Evolutionary conservation across 2,888 invertebrate species (phyloP), one percentile per base, ranked within the genome.

Genomic region (Escarpia spicata): DNA sequence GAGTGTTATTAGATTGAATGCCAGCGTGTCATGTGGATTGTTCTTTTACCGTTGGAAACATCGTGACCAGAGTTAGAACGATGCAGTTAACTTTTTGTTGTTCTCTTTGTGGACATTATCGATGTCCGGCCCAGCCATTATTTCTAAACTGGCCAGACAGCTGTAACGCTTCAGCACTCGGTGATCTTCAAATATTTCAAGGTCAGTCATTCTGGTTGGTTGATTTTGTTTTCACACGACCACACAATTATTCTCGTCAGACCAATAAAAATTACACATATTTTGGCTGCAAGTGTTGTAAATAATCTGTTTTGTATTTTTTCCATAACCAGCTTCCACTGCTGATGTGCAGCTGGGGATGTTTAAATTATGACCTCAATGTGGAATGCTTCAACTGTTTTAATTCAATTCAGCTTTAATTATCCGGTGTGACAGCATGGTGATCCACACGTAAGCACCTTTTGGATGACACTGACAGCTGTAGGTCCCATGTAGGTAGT

Each of bases 161-260:
- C 75, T 75, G 26, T 75, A 75, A 75, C 26, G 3, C 19, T 75
- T 75, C 75, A 75, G n/a, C 75, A 75, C 75, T 75, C 2, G 52
- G 75, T 75, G 75, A 75, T n/a, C 19, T 75, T 75, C n/a, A 75
- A 75, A 75, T 75, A 26, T 26, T 3, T 75, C 75, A 75, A n/a
- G 75, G 75, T 75, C 75, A 75, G 19, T 75, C 75, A 75, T 75
- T 75, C 75, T 75, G 75, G n/a, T 75, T 75, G 75, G 75, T 75
- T n/a, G 26, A 75, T 75, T 26, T 75, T 75, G 75, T 75, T 75
- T 15, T 19, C 19, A 75, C 26, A 75, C 3, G 52, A 52, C 52
- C 52, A 52, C 52, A 52, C 52, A 52, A 37, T 37, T 37, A 37
- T 75, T 26, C n/a, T 75, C 15, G 26, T 75, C 75, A 75, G 75